phyloP scores from a whole-genome alignment of 2,797 vertebrate species.

The Microctenopoma steveboyesi region DNA sequence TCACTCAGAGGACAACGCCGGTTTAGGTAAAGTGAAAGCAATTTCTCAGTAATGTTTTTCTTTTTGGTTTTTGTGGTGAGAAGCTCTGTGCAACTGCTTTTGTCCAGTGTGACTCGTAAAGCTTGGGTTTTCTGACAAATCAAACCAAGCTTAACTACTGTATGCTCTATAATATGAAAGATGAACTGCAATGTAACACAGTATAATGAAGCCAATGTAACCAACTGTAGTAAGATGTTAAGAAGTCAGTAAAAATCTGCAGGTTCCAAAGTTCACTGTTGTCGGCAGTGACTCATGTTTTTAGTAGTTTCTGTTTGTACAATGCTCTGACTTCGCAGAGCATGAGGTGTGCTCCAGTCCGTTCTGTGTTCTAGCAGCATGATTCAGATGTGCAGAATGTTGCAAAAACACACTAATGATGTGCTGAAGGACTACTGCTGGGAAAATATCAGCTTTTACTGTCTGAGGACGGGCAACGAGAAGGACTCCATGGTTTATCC shows the following conservation, averaged over 20 bases:
- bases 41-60: not conserved
- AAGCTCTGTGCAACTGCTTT: not conserved
- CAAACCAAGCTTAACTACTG: too few relatives aligned
- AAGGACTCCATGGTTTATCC: not conserved
- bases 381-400: not conserved
- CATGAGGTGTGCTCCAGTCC: not conserved
- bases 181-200: too few relatives aligned
- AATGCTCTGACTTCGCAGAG: not conserved
- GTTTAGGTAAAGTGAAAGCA: not conserved
- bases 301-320: not conserved
- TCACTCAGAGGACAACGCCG: not conserved
- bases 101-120: constrained; percentile 1
- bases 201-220: too few relatives aligned
- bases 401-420: too few relatives aligned
- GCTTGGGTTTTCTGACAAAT: too few relatives aligned
- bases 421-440: too few relatives aligned
- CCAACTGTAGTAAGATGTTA: not conserved
- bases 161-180: not conserved
- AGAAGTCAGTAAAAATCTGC: not conserved
- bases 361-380: not conserved
- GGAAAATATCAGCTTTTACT: too few relatives aligned
- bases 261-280: not conserved
- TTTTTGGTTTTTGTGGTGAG: constrained; percentile 19
- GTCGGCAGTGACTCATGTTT: not conserved
- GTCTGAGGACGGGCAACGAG: too few relatives aligned